Base-by-base conservation (phyloP, 2,888 invertebrate genomes). In the Oligia strigilis region DNA sequence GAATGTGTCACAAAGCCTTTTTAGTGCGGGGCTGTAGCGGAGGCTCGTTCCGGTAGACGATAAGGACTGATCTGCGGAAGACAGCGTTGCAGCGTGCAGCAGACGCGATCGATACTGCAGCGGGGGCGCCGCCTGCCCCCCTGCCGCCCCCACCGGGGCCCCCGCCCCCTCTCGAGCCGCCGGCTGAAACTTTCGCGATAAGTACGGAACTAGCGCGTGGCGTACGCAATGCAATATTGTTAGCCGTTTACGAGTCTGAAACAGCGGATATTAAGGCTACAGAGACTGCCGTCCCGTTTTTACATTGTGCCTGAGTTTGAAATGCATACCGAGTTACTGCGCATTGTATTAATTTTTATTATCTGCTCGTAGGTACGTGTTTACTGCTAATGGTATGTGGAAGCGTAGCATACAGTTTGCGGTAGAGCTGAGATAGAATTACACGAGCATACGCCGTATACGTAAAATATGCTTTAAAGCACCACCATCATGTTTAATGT, bases 161-260 rank as follows among this genome's bases (percentile, higher is more conserved):
- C 87, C 88, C 85, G 67, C 79, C 84, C 87, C 89, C 90, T 84
- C 86, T 86, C 89, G 90, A 88, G 90, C 92, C 93, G 94, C 92
- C 93, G 95, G 94, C 96, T 96, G 96, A 96, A 97, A 97, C 94
- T 97, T 97, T 96, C 94, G 95, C 96, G 96, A 96, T 96, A 97
- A 97, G 96, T 97, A 96, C 95, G 94, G 95, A 96, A 96, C 96
- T 96, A 97, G 95, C 97, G 97, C 96, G 97, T 96, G 94, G 94
- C 93, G 96, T 96, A 97, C 97, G 97, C 97, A 97, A 96, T 94
- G 96, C 97, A 97, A 97, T 97, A 97, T 96, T 96, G 97, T 97
- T 96, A 96, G 96, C 95, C 94, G 94, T 96, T 96, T 96, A 95
- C 95, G 95, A 96, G 96, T 94, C 95, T 96, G 95, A 94, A 96